phyloP scores from a whole-genome alignment of 2,113 vertebrate species.

The Larimichthys polyactis region DNA sequence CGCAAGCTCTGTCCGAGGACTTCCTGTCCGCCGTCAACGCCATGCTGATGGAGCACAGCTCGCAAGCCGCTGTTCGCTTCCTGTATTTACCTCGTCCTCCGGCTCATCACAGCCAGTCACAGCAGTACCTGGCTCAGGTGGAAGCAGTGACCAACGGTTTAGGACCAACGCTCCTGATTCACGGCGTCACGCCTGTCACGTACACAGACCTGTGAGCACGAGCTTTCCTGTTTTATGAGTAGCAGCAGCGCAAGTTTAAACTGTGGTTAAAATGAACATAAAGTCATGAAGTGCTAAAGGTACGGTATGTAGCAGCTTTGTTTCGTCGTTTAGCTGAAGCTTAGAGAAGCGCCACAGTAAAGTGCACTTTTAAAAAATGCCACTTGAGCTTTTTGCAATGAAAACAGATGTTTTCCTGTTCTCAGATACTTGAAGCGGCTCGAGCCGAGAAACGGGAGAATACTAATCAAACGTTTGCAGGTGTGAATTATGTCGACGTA shows the following conservation, averaged over 20 bases:
- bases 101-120: constrained; percentile 76
- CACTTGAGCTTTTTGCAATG: constrained; percentile 31
- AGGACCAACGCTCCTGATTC: constrained; percentile 90
- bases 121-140: constrained; percentile 86
- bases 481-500: not conserved
- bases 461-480: not conserved
- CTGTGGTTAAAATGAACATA: constrained; percentile 11
- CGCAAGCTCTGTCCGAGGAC: constrained; percentile 54
- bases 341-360: not conserved
- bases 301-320: not conserved
- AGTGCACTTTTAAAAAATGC: constrained; percentile 3
- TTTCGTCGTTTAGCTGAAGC: not conserved
- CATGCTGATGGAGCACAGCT: constrained; percentile 79
- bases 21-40: constrained; percentile 80
- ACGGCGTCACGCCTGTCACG: constrained; percentile 91
- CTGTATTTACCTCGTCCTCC: constrained; percentile 91
- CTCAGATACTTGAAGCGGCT: constrained; percentile 50
- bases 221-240: not conserved
- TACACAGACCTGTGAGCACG: constrained; percentile 90
- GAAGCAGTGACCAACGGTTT: constrained; percentile 85
- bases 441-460: constrained; percentile 2
- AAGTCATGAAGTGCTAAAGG: not conserved
- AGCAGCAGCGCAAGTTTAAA: constrained; percentile 15
- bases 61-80: constrained; percentile 87
- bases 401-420: constrained; percentile 46